These are phyloP conservation scores for Corythornis madagascariensis DNA, from an alignment of 2,113 vertebrate species.

Conservation along the genomic window DNA sequence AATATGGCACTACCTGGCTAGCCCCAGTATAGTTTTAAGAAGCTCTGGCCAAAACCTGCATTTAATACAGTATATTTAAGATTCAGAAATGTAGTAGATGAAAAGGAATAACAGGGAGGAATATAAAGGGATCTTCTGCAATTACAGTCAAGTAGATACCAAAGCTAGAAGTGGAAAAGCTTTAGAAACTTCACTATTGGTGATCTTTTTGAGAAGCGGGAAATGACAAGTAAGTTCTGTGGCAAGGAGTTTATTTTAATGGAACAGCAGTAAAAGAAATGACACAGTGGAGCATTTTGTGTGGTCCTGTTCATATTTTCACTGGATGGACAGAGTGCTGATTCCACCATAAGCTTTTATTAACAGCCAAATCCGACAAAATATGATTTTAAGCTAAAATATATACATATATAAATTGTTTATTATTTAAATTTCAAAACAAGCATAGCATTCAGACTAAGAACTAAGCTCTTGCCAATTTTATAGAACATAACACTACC, in stretches of 20 bases:
- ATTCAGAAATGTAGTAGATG: not conserved
- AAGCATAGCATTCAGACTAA: slow-evolving; percentile 72
- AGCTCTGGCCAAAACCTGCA: not conserved
- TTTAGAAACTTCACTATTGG: slow-evolving; percentile 32
- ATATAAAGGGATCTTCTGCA: slow-evolving; percentile 50
- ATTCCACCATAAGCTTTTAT: slow-evolving; percentile 63
- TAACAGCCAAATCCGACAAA: slow-evolving; percentile 76
- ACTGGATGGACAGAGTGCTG: slow-evolving; percentile 61
- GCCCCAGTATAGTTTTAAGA: not conserved
- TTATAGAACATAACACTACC: slow-evolving; percentile 46
- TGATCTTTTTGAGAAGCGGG: slow-evolving; percentile 64
- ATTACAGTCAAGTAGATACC: slow-evolving; percentile 50
- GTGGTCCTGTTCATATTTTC: slow-evolving; percentile 79
- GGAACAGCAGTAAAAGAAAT: slow-evolving; percentile 69
- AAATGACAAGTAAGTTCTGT: slow-evolving; percentile 74
- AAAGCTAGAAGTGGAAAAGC: slow-evolving; percentile 44
- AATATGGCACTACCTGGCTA: slow-evolving; percentile 14
- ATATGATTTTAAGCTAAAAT: slow-evolving; percentile 74
- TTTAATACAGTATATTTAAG: slow-evolving; percentile 44
- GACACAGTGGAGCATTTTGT: slow-evolving; percentile 76
- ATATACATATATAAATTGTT: slow-evolving; percentile 69
- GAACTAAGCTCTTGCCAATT: slow-evolving; percentile 40
- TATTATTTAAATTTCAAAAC: slow-evolving; percentile 80
- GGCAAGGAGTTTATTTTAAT: slow-evolving; percentile 72
- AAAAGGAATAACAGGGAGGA: slow-evolving; percentile 36